Conservation (phyloP, 2,888 invertebrate species). For the Thecocarcelia acutangulata region DNA sequence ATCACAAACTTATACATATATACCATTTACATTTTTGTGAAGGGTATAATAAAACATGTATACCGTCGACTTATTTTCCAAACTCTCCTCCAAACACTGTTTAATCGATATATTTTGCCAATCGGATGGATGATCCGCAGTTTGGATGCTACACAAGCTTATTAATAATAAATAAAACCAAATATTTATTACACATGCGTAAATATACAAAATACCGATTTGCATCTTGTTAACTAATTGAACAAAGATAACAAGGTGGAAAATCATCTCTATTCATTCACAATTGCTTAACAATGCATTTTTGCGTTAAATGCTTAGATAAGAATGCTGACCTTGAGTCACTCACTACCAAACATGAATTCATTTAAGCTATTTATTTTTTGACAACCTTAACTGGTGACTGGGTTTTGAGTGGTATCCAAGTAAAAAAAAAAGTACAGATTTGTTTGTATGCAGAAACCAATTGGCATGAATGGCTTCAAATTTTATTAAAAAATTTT, state of each 20-base stretch:
- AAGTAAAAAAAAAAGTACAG: too few relatives aligned
- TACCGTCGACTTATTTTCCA: too few relatives aligned
- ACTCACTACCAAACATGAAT: conserved; percentile 9
- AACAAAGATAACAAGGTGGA: conserved; percentile 26
- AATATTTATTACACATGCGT: conserved; percentile 2
- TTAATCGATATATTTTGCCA: too few relatives aligned
- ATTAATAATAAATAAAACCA: too few relatives aligned
- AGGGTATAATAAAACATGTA: too few relatives aligned
- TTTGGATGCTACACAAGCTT: too few relatives aligned
- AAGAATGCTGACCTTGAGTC: conserved; percentile 55
- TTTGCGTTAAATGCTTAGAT: conserved; percentile 52
- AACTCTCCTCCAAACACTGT: too few relatives aligned
- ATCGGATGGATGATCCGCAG: too few relatives aligned
- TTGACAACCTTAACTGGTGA: conserved; percentile 16
- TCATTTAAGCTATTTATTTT: background rate
- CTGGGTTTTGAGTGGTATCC: too few relatives aligned
- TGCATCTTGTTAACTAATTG: conserved; percentile 37
- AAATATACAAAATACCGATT: conserved; percentile 16
- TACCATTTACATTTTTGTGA: too few relatives aligned
- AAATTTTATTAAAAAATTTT: conserved; percentile 11
- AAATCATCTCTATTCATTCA: conserved; percentile 13
- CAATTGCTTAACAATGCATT: conserved; percentile 50
- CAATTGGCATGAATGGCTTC: conserved; percentile 7
- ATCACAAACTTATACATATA: too few relatives aligned
- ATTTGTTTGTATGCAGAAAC: too few relatives aligned